Conservation (phyloP, 2,888 invertebrate species). For the Netelia fuscicornis region DNA sequence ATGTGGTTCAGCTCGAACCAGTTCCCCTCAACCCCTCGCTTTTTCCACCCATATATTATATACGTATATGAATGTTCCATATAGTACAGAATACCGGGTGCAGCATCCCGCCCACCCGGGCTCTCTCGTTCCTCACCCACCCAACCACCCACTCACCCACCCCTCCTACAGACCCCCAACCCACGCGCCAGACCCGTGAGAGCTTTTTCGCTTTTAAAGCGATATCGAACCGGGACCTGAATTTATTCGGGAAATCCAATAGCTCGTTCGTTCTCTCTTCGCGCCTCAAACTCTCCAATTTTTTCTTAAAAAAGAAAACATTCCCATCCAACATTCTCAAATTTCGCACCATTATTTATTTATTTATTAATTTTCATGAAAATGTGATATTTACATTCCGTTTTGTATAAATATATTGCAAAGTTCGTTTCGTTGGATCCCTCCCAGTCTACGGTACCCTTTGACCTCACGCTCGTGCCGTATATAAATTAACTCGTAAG, state of each 20-base stretch:
- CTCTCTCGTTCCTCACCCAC: constrained; percentile 8
- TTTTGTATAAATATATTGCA: not conserved
- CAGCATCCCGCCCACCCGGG: constrained; percentile 21
- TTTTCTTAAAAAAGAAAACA: too few species aligned
- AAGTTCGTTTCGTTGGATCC: not conserved
- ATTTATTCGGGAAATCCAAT: constrained; percentile 75
- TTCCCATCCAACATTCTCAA: too few species aligned
- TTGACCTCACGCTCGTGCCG: not conserved
- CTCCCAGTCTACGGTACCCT: constrained; percentile 13
- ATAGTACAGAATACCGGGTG: constrained; percentile 16
- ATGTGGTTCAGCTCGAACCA: constrained; percentile 1
- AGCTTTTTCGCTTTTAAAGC: constrained; percentile 56
- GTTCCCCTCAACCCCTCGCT: not conserved
- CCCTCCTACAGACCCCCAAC: not conserved
- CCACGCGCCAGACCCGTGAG: constrained; percentile 16
- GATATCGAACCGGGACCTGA: constrained; percentile 69
- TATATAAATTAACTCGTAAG: constrained; percentile 28
- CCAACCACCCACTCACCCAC: not conserved
- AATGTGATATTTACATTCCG: too few species aligned
- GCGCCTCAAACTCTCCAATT: not conserved
- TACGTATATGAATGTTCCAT: not conserved
- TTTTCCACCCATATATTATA: not conserved
- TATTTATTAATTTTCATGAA: too few species aligned
- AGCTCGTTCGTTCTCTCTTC: constrained; percentile 37
- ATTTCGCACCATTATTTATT: too few species aligned